Evolutionary conservation across 92 coral and sea anemone genomes (phyloP).

Genomic region (Ricordea florida): DNA sequence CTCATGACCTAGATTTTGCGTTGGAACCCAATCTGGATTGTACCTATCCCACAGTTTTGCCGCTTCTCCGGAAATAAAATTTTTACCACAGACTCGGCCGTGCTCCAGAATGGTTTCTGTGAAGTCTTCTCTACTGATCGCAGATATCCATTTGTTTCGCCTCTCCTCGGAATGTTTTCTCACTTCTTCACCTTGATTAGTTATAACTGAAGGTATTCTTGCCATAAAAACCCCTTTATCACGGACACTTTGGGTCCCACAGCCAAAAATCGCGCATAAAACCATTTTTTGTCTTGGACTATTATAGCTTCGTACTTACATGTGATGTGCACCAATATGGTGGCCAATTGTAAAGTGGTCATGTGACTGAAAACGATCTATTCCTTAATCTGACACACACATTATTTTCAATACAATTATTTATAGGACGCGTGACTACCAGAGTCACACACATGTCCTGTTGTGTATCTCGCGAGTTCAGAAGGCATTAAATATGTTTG

Average conservation of each 20-base stretch:
- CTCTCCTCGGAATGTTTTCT: too few species aligned
- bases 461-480: too few species aligned
- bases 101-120: too few species aligned
- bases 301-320: background rate
- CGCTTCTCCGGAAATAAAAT: background rate
- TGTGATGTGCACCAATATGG: constrained; percentile 25
- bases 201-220: constrained; percentile 3
- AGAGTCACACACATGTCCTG: too few species aligned
- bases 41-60: background rate
- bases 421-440: too few species aligned
- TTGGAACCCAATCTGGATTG: too few species aligned
- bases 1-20: background rate
- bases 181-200: too few species aligned
- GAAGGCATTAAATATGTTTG: too few species aligned
- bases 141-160: too few species aligned
- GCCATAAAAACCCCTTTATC: constrained; percentile 27
- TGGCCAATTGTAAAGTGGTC: constrained; percentile 14
- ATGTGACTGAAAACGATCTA: constrained; percentile 45
- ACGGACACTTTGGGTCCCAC: constrained; percentile 15
- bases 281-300: constrained; percentile 12
- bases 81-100: background rate
- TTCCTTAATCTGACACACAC: too few species aligned
- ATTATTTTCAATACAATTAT: too few species aligned
- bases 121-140: too few species aligned
- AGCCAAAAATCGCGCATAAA: constrained; percentile 25